Conservation (phyloP, 1,140 invertebrate genomes). For the Zophobas atratus region DNA sequence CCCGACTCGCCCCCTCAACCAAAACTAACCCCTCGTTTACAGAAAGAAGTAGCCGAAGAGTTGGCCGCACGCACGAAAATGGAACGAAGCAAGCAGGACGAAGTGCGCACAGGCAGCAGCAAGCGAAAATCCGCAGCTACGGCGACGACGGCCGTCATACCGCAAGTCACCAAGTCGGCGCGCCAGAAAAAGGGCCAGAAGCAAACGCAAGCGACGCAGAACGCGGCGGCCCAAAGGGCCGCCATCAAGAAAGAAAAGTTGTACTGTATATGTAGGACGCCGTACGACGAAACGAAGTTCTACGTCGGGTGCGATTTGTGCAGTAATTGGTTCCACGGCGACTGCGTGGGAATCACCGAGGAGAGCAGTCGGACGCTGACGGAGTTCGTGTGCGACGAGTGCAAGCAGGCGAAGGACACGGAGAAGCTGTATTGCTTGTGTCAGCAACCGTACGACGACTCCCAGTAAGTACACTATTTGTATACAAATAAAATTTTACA, state of each 20-base stretch:
- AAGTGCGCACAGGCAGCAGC: conserved; percentile 74
- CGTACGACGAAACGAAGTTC: conserved; percentile 97
- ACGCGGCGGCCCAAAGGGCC: conserved; percentile 5
- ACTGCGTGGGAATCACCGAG: conserved; percentile 96
- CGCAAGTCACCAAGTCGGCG: conserved; percentile 60
- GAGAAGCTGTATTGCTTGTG: conserved; percentile 97
- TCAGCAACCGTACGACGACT: conserved; percentile 96
- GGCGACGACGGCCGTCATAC: conserved; percentile 68
- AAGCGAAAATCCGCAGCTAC: conserved; percentile 73
- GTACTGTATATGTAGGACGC: conserved; percentile 94
- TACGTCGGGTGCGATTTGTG: conserved; percentile 98
- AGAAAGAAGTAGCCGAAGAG: conserved; percentile 82
- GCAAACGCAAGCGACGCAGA: conserved; percentile 13
- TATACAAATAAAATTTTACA: no score
- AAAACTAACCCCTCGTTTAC: conserved; percentile 47
- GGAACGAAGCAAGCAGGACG: conserved; percentile 80
- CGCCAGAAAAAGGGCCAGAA: conserved; percentile 51
- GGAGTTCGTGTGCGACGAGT: conserved; percentile 92
- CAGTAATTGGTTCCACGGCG: conserved; percentile 98
- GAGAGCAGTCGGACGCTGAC: conserved; percentile 92
- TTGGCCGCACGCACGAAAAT: conserved; percentile 78
- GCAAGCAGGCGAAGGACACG: conserved; percentile 87
- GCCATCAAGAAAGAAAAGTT: conserved; percentile 83
- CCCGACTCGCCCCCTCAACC: background rate
- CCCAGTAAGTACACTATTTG: conserved; percentile 81